Evolutionary conservation across 2,113 vertebrate genomes (phyloP).

Genomic region (Poicephalus gulielmi): DNA sequence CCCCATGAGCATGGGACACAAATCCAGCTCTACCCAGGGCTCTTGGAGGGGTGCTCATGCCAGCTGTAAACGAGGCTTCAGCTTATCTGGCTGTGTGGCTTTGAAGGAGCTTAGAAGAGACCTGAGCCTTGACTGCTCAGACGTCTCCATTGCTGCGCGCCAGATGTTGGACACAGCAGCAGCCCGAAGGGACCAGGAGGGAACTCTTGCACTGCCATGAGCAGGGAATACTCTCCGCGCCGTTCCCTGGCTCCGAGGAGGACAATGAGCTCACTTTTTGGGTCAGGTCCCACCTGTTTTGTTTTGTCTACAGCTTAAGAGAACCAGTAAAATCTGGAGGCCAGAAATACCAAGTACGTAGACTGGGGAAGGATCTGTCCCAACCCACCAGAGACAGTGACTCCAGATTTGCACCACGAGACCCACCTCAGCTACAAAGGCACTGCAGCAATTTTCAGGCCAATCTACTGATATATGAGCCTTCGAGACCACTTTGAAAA

Average conservation of each 20-base stretch:
- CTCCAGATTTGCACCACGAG: neutral
- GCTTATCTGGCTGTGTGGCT: neutral
- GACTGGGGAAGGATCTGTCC: neutral
- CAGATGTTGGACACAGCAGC: neutral
- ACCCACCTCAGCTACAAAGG: conserved; percentile 19
- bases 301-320: neutral
- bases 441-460: neutral
- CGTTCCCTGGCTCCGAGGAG: neutral
- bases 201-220: neutral
- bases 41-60: neutral
- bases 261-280: neutral
- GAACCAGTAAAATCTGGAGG: neutral
- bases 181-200: neutral
- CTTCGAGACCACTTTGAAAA: neutral
- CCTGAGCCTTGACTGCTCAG: neutral
- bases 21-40: neutral
- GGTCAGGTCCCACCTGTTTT: neutral
- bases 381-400: neutral
- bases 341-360: neutral
- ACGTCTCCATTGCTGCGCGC: neutral
- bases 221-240: neutral
- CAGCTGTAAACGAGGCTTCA: neutral
- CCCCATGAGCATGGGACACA: neutral
- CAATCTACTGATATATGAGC: conserved; percentile 9
- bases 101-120: neutral